Conservation (phyloP, 2,888 invertebrate species). For the Boloria euphrosyne region DNA sequence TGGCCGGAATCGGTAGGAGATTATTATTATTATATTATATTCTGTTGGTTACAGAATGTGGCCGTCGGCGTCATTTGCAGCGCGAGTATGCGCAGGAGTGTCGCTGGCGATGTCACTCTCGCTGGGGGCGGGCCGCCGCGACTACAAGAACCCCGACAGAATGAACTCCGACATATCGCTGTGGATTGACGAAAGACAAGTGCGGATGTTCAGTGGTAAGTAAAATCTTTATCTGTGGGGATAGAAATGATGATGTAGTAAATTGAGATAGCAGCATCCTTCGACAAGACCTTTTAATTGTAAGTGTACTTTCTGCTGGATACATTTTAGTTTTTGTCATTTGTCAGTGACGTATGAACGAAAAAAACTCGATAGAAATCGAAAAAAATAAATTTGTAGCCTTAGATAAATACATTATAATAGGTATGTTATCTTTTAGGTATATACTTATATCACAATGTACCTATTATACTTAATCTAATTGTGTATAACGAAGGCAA, state of each 20-base stretch:
- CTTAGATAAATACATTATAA: too few species aligned
- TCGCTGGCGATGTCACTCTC: conserved; percentile 69
- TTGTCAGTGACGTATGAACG: too few species aligned
- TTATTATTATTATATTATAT: too few species aligned
- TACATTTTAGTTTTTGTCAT: too few species aligned
- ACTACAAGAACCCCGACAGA: conserved; percentile 63
- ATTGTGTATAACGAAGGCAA: too few species aligned
- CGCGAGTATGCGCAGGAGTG: conserved; percentile 66
- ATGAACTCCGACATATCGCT: conserved; percentile 85
- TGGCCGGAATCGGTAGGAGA: too few species aligned
- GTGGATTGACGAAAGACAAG: conserved; percentile 96
- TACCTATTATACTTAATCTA: too few species aligned
- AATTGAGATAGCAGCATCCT: background rate
- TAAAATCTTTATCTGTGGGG: background rate
- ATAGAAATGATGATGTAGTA: background rate
- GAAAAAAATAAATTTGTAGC: too few species aligned
- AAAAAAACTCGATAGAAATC: too few species aligned
- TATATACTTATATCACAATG: too few species aligned
- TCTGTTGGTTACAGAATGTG: conserved; percentile 67
- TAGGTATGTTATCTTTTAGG: too few species aligned
- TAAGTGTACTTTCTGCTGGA: background rate
- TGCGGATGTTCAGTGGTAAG: conserved; percentile 94
- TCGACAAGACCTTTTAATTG: too few species aligned
- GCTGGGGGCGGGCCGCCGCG: conserved; percentile 68
- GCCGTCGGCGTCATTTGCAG: conserved; percentile 65